phyloP scores from a whole-genome alignment of 2,113 vertebrate species.

The Clarias batrachus region DNA sequence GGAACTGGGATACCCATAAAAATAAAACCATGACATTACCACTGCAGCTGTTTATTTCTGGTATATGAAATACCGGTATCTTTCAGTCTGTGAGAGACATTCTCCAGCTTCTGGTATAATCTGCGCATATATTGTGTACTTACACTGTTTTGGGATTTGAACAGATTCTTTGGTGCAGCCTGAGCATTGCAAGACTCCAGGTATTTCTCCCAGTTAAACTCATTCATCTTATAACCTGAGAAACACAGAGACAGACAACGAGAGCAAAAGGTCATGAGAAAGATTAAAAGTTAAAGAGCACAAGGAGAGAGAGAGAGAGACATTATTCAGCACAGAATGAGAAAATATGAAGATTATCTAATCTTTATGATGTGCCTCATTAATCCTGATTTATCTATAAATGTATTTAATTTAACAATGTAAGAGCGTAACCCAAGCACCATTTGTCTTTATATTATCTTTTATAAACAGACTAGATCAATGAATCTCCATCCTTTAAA shows the following conservation, averaged over 20 bases:
- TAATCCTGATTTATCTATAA: background rate
- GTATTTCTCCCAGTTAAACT: constrained; percentile 71
- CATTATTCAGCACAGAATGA: background rate
- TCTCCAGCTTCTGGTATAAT: background rate
- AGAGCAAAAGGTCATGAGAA: background rate
- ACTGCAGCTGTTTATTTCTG: background rate
- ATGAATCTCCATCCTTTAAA: background rate
- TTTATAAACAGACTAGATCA: background rate
- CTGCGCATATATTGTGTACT: constrained; percentile 28
- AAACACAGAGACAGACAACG: constrained; percentile 16
- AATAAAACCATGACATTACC: background rate
- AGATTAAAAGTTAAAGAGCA: background rate
- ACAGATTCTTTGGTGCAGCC: constrained; percentile 65
- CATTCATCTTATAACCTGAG: constrained; percentile 66
- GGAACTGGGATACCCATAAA: background rate
- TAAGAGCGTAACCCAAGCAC: background rate
- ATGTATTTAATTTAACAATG: background rate
- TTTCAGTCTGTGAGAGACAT: constrained; percentile 8
- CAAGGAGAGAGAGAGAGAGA: background rate
- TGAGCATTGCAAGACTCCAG: constrained; percentile 63
- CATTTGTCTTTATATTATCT: background rate
- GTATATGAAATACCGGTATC: background rate
- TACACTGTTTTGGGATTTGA: constrained; percentile 63
- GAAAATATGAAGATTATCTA: background rate
- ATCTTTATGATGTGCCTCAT: background rate